Evolutionary conservation across 2,888 invertebrate genomes (phyloP), one percentile per base, ranked within the genome.

Genomic region (Temnothorax ravouxi): DNA sequence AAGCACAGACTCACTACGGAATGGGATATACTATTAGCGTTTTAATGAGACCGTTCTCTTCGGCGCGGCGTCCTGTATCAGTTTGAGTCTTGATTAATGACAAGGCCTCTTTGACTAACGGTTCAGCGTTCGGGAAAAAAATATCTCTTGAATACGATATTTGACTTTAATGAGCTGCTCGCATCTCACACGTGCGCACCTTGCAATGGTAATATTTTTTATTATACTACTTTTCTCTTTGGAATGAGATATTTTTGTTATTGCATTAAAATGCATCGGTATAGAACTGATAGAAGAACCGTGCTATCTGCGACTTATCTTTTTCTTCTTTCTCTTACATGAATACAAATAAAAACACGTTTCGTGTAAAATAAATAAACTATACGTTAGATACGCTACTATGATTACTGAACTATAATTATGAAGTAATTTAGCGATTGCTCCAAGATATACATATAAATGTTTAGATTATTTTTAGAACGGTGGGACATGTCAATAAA

Each of bases 121-220:
- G 72, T 69, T 59, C 56, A 13, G 11, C 21, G 1, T 29, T n/a
- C 66, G 29, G 6, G 9, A 47, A 47, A 59, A 38, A 56, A 79
- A 15, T 52, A 29, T 8, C n/a, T 44, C 44, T 21, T 18, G 21
- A 29, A 29, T 3, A 69, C 21, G 44, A 67, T 54, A 67, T 44
- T 21, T 18, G 44, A 71, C 47, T 38, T 79, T 72, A 79, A 79
- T 56, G 54, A 69, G 21, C 41, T n/a, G 18, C 15, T 77, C n/a
- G 44, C 41, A 15, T 77, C 29, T 77, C 41, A 29, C 66, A 54
- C 25, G n/a, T 34, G 21, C 18, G 15, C 25, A 25, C 2, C 1
- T 25, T 25, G 25, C 47, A 25, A 79, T 15, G 25, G 25, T 77
- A 69, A 56, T 11, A 18, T 38, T 59, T 0, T 8, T 18, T 59